Percentiles rank a stretch among this genome's conserved stretches.
Evolutionary conservation across 2,797 vertebrate genomes (phyloP).

Genomic region (Harpagifer antarcticus): DNA sequence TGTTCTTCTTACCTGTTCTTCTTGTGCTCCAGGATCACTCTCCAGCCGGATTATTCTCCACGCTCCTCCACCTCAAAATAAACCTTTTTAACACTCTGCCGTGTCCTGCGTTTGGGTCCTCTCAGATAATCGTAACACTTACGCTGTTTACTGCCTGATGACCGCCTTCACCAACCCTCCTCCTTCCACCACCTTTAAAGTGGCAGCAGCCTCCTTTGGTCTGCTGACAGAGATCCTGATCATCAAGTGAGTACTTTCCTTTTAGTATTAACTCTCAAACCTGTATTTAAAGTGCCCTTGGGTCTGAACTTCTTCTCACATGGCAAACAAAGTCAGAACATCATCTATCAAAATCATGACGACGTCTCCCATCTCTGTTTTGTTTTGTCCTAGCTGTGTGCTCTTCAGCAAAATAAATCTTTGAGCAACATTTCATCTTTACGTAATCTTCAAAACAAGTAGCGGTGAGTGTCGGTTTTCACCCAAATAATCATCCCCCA

Average conservation of each 20-base stretch:
- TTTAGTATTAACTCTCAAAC: conserved; percentile 6
- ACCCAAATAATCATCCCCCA: conserved; percentile 57
- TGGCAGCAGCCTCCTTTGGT: conserved; percentile 73
- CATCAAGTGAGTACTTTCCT: conserved; percentile 72
- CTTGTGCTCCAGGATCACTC: too few species aligned
- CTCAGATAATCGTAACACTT: too few species aligned
- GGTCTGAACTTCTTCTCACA: conserved; percentile 15
- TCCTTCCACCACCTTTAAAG: conserved; percentile 63
- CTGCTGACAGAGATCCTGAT: conserved; percentile 71
- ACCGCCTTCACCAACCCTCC: conserved; percentile 65
- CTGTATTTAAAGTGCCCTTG: conserved; percentile 26
- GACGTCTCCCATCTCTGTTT: not conserved
- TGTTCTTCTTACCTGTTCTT: too few species aligned
- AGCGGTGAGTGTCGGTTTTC: conserved; percentile 26
- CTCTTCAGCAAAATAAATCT: conserved; percentile 43
- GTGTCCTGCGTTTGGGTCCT: too few species aligned
- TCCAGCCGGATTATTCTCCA: too few species aligned
- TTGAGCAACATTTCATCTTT: conserved; percentile 45
- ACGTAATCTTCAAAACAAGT: conserved; percentile 51
- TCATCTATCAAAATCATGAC: conserved; percentile 17
- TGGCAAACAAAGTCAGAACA: conserved; percentile 17
- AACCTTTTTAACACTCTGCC: too few species aligned
- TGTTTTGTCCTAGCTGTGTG: conserved; percentile 16
- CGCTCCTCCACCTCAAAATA: too few species aligned
- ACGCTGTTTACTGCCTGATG: conserved; percentile 66